Conservation (phyloP, 2,113 vertebrate genomes). For the Nyctereutes procyonoides region DNA sequence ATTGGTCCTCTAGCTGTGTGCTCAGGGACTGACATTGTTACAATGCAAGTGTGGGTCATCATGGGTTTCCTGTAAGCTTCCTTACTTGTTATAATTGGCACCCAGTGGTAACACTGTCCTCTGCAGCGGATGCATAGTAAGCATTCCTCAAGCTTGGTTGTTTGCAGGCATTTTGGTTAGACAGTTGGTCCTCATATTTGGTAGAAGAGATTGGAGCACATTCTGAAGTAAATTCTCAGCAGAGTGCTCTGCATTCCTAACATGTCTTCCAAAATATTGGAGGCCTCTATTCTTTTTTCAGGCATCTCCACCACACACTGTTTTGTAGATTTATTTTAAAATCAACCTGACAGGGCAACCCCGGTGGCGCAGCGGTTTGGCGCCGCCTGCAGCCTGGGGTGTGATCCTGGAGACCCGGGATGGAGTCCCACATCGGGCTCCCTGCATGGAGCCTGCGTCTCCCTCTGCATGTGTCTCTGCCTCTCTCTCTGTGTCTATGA, state of each 20-base stretch:
- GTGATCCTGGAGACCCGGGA: no score
- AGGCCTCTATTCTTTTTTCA: not conserved
- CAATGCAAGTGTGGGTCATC: not conserved
- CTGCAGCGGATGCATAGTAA: not conserved
- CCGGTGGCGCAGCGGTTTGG: no score
- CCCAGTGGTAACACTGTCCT: not conserved
- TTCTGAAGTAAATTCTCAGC: not conserved
- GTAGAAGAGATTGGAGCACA: not conserved
- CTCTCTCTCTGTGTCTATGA: no score
- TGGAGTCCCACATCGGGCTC: no score
- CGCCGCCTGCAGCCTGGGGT: no score
- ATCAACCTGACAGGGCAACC: not conserved
- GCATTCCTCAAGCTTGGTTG: not conserved
- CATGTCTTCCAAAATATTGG: slow-evolving; percentile 16
- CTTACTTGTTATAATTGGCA: not conserved
- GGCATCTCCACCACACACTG: not conserved
- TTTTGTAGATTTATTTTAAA: slow-evolving; percentile 32
- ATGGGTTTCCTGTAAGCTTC: not conserved
- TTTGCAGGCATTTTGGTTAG: not conserved
- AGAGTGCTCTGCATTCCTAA: not conserved
- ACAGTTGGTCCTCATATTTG: not conserved
- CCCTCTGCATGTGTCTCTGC: no score
- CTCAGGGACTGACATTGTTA: not conserved
- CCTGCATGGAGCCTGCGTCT: no score
- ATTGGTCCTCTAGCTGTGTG: not conserved